Base-by-base conservation (phyloP, 2,888 invertebrate species). In the Antheraea yamamai region DNA sequence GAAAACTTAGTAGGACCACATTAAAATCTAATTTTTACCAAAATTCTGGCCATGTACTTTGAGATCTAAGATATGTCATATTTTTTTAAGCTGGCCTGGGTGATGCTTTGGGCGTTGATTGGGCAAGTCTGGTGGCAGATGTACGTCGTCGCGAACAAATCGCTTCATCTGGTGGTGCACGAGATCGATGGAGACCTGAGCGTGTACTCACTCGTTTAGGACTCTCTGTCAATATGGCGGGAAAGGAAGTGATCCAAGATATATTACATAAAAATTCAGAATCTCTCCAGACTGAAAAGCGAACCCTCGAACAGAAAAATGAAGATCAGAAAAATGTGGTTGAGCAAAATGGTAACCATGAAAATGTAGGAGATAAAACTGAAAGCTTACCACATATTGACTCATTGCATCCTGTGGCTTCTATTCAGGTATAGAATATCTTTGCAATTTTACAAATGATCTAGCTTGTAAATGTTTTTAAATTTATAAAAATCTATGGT, bases 51-150 rank as follows among this genome's bases (percentile, higher is more conserved):
- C 12, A 47, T 47, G 47, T 47, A 12, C 12, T 12, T 47, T 47
- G 47, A 47, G 47, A 47, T 47, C 47, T 47, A 47, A 47, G 47
- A 35, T 64, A 52, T 61, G 73, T 73, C 47, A 12, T 68, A 72
- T 39, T 78, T 73, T 78, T 83, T 86, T 23, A 78, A 94, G 94
- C 93, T 92, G 96, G 97, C 58, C 96, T 98, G 78, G 98, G 98
- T 8, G 98, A 98, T 91, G 98, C 98, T n/a, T 92, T 99, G 51
- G 98, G 98, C n/a, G 98, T 99, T 1, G 98, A 99, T 91, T 98
- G 98, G 98, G 97, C 98, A 18, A 98, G 98, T 87, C 95, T 99
- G 72, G 97, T 98, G 0, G 97, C 97, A 4, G 98, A 98, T 90
- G 97, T 97, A 8, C 95, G 96, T 58, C 89, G 95, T 18, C 91